A percentile compares a stretch with the other conserved stretches of the same genome.
Evolutionary conservation across 2,113 vertebrate species (phyloP).

Genomic region (Sisor rabdophorus): DNA sequence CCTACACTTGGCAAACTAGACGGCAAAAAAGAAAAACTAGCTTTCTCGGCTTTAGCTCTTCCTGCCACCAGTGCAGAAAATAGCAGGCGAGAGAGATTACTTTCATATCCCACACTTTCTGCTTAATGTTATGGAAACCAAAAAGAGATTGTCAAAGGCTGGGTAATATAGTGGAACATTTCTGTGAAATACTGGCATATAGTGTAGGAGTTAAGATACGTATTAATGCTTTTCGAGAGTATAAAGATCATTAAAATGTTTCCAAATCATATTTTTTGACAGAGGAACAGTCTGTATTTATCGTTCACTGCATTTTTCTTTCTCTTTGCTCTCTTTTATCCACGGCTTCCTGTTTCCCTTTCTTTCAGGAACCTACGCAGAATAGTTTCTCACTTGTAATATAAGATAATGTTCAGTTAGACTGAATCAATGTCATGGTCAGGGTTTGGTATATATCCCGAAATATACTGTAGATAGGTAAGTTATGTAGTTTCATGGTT

Average conservation of each 20-base stretch:
- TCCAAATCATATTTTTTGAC: conserved; percentile 11
- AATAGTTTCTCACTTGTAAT: neutral
- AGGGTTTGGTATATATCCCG: neutral
- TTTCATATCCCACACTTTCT: conserved; percentile 47
- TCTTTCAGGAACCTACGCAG: neutral
- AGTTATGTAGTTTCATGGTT: conserved; percentile 8
- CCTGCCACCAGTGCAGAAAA: conserved; percentile 48
- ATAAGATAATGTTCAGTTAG: neutral
- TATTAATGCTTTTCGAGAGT: conserved; percentile 29
- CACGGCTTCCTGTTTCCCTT: neutral
- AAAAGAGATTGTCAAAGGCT: conserved; percentile 40
- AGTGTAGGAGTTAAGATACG: conserved; percentile 31
- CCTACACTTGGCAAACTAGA: conserved; percentile 70
- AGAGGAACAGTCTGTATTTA: conserved; percentile 13
- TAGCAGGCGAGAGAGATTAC: conserved; percentile 48
- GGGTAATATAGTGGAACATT: conserved; percentile 50
- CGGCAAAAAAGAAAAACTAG: conserved; percentile 55
- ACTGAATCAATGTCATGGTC: conserved; percentile 18
- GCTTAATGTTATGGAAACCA: conserved; percentile 46
- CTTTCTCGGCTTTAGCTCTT: conserved; percentile 41
- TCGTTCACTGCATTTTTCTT: neutral
- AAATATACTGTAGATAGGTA: neutral
- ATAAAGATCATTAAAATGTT: conserved; percentile 28
- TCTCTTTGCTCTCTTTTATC: conserved; percentile 11
- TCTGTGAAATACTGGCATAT: conserved; percentile 54